phyloP scores from a whole-genome alignment of 2,888 invertebrate genomes.

The Limnephilus auricula region DNA sequence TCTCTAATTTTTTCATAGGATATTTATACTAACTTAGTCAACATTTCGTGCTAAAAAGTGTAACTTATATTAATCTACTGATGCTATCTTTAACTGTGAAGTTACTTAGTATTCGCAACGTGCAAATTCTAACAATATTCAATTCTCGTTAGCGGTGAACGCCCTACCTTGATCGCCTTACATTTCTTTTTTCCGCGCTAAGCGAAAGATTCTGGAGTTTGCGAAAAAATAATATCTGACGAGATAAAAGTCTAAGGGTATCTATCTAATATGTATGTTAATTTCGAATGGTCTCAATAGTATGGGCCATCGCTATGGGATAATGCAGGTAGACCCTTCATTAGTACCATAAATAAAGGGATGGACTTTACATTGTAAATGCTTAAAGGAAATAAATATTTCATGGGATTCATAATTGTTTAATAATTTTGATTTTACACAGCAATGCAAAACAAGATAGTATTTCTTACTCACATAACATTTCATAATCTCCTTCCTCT shows the following conservation, averaged over 20 bases:
- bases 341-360: neutral
- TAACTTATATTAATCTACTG: neutral
- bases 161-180: neutral
- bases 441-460: no score
- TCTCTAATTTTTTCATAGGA: no score
- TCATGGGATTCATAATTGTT: no score
- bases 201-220: slow-evolving; percentile 24
- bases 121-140: neutral
- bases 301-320: neutral
- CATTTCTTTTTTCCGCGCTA: slow-evolving; percentile 29
- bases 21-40: neutral
- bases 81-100: neutral
- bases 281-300: slow-evolving; percentile 37
- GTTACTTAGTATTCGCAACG: neutral
- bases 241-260: slow-evolving; percentile 39
- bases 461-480: no score
- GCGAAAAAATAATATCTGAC: slow-evolving; percentile 41
- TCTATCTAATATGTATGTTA: slow-evolving; percentile 52
- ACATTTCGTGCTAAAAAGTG: neutral
- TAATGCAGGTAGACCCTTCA: neutral
- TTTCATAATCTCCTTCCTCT: no score
- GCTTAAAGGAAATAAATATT: neutral
- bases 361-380: neutral
- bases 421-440: no score
- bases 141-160: neutral